A percentile compares a stretch with the other conserved stretches of the same genome.
phyloP scores from a whole-genome alignment of 2,797 vertebrate genomes.

The Cossypha dichroa region DNA sequence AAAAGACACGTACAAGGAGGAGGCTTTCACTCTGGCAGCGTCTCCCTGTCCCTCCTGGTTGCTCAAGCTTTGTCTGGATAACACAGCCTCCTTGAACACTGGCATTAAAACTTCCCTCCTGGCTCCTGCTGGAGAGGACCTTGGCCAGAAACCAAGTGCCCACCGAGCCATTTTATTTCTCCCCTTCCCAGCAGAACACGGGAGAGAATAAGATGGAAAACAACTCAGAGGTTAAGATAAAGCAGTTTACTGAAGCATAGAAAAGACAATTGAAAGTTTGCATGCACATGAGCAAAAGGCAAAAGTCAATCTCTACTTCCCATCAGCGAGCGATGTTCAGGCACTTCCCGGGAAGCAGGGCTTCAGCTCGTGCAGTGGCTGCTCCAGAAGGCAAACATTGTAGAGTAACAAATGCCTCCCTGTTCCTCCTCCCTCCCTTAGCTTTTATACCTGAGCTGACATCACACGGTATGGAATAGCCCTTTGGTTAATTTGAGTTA shows the following conservation, averaged over 20 bases:
- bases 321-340: accelerated
- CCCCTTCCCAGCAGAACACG: accelerated
- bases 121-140: not conserved
- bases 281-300: accelerated
- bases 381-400: not conserved
- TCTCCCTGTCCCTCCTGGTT: not conserved
- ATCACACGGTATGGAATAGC: not conserved
- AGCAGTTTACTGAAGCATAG: not conserved
- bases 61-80: accelerated
- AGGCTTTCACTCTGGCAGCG: not conserved
- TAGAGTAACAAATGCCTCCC: not conserved
- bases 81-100: not conserved
- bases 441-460: not conserved
- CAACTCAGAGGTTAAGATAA: not conserved
- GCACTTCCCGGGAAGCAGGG: not conserved
- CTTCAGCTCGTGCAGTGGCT: accelerated
- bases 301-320: not conserved
- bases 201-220: not conserved
- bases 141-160: accelerated
- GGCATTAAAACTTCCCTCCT: not conserved
- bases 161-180: accelerated
- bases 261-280: not conserved
- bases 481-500: not conserved
- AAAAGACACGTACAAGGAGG: accelerated
- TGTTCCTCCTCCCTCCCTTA: not conserved